phyloP scores from a whole-genome alignment of 2,113 vertebrate species.

The Ornithorhynchus anatinus region DNA sequence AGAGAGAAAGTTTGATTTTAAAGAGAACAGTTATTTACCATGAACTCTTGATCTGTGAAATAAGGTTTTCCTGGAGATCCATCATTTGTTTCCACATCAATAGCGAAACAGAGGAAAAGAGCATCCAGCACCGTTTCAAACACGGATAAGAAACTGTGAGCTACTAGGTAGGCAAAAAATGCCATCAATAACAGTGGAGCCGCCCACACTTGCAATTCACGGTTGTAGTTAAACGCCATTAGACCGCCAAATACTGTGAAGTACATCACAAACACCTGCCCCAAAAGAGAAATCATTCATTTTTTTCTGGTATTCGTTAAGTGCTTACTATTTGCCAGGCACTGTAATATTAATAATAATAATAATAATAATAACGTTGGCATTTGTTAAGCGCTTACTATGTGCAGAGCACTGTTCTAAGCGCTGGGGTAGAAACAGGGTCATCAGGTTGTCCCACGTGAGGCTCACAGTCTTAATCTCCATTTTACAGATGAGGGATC shows the following conservation, averaged over 20 bases:
- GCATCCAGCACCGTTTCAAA: constrained; percentile 74
- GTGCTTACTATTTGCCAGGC: too few relatives aligned
- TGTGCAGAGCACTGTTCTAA: too few relatives aligned
- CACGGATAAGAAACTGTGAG: constrained; percentile 75
- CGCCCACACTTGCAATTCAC: constrained; percentile 71
- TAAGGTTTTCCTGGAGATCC: constrained; percentile 76
- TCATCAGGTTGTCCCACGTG: too few relatives aligned
- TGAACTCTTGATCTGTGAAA: constrained; percentile 74
- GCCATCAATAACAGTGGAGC: constrained; percentile 73
- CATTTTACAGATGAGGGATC: too few relatives aligned
- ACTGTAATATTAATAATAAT: too few relatives aligned
- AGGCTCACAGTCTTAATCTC: too few relatives aligned
- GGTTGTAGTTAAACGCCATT: constrained; percentile 80
- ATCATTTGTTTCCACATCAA: constrained; percentile 78
- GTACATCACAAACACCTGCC: constrained; percentile 75
- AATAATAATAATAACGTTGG: too few relatives aligned
- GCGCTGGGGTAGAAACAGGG: too few relatives aligned
- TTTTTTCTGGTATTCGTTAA: too few relatives aligned
- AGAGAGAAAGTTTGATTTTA: too few relatives aligned
- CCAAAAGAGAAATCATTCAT: neutral
- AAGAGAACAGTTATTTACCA: constrained; percentile 78
- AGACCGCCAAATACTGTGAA: constrained; percentile 78
- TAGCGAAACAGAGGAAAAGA: constrained; percentile 74
- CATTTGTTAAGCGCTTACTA: too few relatives aligned
- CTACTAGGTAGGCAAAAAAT: constrained; percentile 75